Conservation (phyloP, 1,140 invertebrate species). For the Metopolophium dirhodum region DNA sequence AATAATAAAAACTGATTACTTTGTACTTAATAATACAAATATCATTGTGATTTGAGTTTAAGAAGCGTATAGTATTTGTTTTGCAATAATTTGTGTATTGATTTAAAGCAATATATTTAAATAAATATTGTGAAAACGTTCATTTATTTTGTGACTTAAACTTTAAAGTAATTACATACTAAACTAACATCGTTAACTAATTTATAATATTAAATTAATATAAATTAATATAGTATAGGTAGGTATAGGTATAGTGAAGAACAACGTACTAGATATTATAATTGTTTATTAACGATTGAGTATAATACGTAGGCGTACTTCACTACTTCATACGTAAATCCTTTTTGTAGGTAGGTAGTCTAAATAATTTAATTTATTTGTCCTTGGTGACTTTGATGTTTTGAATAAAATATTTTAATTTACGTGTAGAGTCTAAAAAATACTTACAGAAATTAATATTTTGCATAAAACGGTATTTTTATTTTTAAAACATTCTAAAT, state of each 20-base stretch:
- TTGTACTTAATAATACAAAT: too few relatives aligned
- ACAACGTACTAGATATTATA: not conserved
- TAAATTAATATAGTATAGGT: not conserved
- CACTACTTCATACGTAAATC: not conserved
- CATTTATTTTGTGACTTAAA: not conserved
- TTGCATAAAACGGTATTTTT: not conserved
- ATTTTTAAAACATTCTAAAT: not conserved
- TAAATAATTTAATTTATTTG: not conserved
- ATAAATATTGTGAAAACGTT: slow-evolving; percentile 12
- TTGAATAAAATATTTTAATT: not conserved
- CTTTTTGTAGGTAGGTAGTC: not conserved
- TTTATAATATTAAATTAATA: not conserved
- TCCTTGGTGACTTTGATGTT: not conserved
- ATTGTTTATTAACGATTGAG: not conserved
- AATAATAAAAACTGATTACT: not conserved
- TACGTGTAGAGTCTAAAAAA: not conserved
- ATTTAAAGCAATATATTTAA: not conserved
- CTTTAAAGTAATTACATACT: not conserved
- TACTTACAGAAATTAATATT: not conserved
- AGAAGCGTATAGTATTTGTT: not conserved
- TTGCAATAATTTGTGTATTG: not conserved
- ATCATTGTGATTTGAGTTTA: too few relatives aligned
- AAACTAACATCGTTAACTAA: not conserved
- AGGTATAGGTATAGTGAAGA: not conserved
- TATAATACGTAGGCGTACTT: not conserved